phyloP scores from a whole-genome alignment of 1,140 invertebrate species.

The Lasioglossum albipes region DNA sequence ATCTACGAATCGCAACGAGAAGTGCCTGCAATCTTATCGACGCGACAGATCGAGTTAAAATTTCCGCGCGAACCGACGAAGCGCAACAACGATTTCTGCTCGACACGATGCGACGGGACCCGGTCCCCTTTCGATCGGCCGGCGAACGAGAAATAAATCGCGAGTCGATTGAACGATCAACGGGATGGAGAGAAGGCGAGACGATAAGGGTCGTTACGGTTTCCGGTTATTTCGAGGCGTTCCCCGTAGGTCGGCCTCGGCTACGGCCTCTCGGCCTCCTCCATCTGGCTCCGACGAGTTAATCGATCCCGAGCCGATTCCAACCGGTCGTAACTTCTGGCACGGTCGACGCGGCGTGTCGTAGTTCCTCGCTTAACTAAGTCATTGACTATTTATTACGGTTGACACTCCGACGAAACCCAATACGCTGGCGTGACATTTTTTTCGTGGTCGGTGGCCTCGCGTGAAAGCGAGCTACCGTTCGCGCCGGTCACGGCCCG shows the following conservation, averaged over 20 bases:
- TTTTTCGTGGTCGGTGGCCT: constrained; percentile 44
- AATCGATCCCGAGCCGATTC: constrained; percentile 39
- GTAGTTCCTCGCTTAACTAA: constrained; percentile 66
- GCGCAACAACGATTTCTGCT: no score
- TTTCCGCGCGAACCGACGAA: no score
- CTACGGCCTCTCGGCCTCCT: not conserved
- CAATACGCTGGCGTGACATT: constrained; percentile 36
- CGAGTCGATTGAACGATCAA: constrained; percentile 1
- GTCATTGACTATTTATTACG: constrained; percentile 76
- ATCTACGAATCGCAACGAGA: no score
- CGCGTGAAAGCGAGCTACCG: constrained; percentile 53
- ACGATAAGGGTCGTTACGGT: constrained; percentile 22
- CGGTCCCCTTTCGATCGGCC: not conserved
- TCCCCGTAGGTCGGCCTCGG: constrained; percentile 8
- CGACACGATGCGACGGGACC: no score
- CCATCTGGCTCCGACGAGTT: constrained; percentile 24
- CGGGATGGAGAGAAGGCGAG: not conserved
- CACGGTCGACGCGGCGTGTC: constrained; percentile 29
- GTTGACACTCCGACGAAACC: constrained; percentile 57
- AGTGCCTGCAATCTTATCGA: no score
- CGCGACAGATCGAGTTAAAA: no score
- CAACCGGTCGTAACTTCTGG: constrained; percentile 54
- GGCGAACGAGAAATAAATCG: not conserved
- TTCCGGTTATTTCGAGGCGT: constrained; percentile 13
- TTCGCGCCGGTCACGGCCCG: not conserved